Evolutionary conservation across 2,113 vertebrate genomes (phyloP).

Genomic region (Platysteira castanea): DNA sequence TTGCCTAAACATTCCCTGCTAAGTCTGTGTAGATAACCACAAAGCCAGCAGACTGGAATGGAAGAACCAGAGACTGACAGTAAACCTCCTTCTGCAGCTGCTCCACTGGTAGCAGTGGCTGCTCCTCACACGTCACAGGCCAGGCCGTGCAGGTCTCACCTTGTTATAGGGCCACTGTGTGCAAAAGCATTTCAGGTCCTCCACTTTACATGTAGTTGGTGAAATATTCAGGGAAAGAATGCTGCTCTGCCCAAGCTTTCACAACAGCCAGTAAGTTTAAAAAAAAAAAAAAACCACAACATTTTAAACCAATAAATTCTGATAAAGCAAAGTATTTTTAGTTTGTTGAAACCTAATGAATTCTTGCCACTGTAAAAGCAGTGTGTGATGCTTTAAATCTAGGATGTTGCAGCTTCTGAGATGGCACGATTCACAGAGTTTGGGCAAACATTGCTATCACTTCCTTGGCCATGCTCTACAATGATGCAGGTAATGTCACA

Average conservation of each 20-base stretch:
- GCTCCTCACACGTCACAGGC: background rate
- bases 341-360: background rate
- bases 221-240: background rate
- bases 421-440: rapidly evolving
- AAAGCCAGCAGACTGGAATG: background rate
- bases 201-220: background rate
- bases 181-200: background rate
- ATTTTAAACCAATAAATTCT: background rate
- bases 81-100: rapidly evolving
- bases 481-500: rapidly evolving
- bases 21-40: background rate
- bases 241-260: background rate
- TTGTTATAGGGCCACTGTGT: rapidly evolving
- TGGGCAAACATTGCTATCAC: background rate
- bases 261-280: background rate
- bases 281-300: too few species aligned
- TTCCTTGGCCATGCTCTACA: background rate
- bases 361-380: background rate
- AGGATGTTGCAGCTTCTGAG: background rate
- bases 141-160: background rate
- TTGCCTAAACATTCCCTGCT: background rate
- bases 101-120: background rate
- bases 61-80: background rate
- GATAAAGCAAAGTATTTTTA: background rate
- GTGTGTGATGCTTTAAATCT: background rate